Evolutionary conservation across 2,113 vertebrate species (phyloP).

Genomic region (Echinops telfairi): DNA sequence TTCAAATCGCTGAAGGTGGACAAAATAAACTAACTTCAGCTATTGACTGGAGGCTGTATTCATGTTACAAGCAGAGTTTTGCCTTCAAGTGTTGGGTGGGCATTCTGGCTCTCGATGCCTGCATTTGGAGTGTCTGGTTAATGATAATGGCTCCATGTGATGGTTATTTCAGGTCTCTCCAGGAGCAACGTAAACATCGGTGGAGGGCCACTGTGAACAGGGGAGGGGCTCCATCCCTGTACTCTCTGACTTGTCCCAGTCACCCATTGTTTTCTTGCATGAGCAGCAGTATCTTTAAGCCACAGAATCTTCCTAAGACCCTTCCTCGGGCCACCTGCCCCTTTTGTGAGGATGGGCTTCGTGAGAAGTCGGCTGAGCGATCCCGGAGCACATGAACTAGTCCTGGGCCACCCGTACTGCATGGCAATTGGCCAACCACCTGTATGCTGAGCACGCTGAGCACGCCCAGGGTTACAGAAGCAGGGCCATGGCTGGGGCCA

Average conservation of each 20-base stretch:
- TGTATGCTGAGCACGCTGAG: accelerated
- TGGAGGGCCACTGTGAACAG: accelerated
- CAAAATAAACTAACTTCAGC: not conserved
- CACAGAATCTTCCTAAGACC: accelerated
- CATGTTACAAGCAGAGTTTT: not conserved
- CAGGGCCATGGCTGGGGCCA: no score
- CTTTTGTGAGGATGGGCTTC: not conserved
- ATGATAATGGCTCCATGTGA: not conserved
- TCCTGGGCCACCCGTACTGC: not conserved
- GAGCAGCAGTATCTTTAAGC: accelerated
- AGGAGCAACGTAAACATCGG: accelerated
- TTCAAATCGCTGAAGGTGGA: not conserved
- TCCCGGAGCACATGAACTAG: not conserved
- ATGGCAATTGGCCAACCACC: accelerated
- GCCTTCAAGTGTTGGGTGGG: not conserved
- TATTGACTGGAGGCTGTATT: not conserved
- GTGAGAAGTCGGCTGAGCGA: not conserved
- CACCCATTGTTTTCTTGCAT: not conserved
- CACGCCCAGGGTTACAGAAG: no score
- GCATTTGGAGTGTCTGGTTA: not conserved
- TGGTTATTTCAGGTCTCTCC: not conserved
- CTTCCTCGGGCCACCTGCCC: not conserved
- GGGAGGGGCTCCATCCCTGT: accelerated
- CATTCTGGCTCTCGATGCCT: not conserved
- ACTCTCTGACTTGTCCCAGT: not conserved